Conservation (phyloP, 2,113 vertebrate genomes). For the Oreochromis niloticus region DNA sequence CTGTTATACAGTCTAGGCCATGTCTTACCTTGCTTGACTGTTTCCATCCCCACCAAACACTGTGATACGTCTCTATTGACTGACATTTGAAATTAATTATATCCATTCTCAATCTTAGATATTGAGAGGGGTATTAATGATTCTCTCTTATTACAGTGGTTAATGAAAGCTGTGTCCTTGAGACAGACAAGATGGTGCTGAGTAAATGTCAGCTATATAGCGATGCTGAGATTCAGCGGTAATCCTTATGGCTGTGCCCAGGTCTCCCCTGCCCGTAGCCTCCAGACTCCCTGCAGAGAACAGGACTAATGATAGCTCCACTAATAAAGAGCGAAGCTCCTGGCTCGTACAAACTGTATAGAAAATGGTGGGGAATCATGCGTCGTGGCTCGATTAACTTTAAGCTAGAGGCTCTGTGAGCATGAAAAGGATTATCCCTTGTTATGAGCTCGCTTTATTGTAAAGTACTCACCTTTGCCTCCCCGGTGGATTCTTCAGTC, state of each 20-base stretch:
- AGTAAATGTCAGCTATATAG: constrained; percentile 59
- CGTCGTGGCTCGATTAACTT: constrained; percentile 40
- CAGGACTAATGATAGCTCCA: constrained; percentile 39
- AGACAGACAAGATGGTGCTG: constrained; percentile 27
- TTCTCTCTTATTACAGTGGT: constrained; percentile 38
- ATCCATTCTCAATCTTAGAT: constrained; percentile 29
- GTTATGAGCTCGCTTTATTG: constrained; percentile 48
- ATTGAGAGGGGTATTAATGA: constrained; percentile 51
- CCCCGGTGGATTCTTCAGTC: background rate
- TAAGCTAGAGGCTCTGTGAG: constrained; percentile 40
- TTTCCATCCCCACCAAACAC: constrained; percentile 8
- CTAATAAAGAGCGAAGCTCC: constrained; percentile 59
- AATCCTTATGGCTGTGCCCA: constrained; percentile 59
- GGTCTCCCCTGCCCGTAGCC: constrained; percentile 33
- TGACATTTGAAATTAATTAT: constrained; percentile 61
- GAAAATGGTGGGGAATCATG: constrained; percentile 38
- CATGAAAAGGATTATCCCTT: constrained; percentile 50
- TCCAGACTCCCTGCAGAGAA: constrained; percentile 54
- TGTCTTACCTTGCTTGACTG: background rate
- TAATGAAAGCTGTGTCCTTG: constrained; percentile 62
- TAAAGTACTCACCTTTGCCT: constrained; percentile 13
- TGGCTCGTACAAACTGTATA: constrained; percentile 23
- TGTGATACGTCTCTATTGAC: background rate
- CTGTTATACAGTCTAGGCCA: background rate
- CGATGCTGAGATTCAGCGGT: constrained; percentile 13